Evolutionary conservation across 2,888 invertebrate genomes (phyloP).

Genomic region (Heliothis peltigera): DNA sequence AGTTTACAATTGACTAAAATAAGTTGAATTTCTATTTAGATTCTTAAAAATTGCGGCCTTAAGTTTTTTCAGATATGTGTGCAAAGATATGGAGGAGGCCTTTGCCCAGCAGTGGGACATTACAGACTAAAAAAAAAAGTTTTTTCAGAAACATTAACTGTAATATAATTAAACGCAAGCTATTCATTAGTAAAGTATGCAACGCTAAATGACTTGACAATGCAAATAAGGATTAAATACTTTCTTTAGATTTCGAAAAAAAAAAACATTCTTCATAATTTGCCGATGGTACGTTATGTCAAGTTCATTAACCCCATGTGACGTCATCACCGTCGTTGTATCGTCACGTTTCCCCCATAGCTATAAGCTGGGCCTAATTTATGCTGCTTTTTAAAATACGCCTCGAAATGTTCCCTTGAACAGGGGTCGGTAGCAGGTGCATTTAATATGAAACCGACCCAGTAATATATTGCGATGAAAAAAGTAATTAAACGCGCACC

Average conservation of each 20-base stretch:
- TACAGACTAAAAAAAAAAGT: too few species aligned
- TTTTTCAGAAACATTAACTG: too few species aligned
- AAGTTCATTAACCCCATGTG: conserved; percentile 73
- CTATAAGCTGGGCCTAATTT: conserved; percentile 47
- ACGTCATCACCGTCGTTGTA: conserved; percentile 58
- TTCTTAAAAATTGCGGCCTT: too few species aligned
- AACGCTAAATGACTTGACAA: too few species aligned
- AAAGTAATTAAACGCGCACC: conserved; percentile 31
- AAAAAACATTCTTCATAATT: conserved; percentile 10
- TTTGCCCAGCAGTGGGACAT: too few species aligned
- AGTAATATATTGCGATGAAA: conserved; percentile 19
- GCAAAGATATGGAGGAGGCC: too few species aligned
- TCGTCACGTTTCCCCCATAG: conserved; percentile 55
- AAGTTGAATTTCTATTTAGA: neutral
- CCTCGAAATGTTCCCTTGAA: conserved; percentile 30
- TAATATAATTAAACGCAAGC: too few species aligned
- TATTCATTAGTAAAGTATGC: too few species aligned
- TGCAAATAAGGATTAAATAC: too few species aligned
- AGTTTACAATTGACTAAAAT: neutral
- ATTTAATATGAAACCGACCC: conserved; percentile 34
- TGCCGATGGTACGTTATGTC: conserved; percentile 62
- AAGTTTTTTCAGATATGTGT: too few species aligned
- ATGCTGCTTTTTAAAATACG: conserved; percentile 46
- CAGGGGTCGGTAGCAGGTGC: conserved; percentile 34
- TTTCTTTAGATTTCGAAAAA: too few species aligned